Evolutionary conservation across 2,797 vertebrate genomes (phyloP).

Genomic region (Megaceryle alcyon): DNA sequence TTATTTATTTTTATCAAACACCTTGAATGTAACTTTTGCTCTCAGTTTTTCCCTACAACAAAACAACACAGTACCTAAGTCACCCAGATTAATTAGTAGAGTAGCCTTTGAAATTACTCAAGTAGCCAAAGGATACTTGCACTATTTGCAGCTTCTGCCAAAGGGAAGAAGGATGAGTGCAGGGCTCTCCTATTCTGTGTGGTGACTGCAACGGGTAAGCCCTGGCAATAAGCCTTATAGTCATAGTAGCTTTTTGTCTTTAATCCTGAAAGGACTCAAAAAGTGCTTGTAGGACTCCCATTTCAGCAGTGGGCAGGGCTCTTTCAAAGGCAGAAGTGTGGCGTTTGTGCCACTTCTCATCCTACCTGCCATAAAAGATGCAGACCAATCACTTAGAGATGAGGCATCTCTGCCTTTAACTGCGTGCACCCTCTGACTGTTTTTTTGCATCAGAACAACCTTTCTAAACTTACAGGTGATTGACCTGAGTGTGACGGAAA

Average conservation of each 20-base stretch:
- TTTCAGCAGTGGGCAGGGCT: not conserved
- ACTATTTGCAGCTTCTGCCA: not conserved
- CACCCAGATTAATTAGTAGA: not conserved
- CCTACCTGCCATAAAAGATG: not conserved
- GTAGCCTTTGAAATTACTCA: not conserved
- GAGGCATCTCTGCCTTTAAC: not conserved
- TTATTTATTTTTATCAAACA: not conserved
- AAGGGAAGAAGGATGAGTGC: not conserved
- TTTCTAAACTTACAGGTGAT: not conserved
- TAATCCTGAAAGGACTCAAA: not conserved
- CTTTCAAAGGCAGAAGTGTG: not conserved
- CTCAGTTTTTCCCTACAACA: not conserved
- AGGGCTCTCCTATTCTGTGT: not conserved
- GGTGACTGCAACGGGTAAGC: not conserved
- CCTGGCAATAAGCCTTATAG: fast-evolving
- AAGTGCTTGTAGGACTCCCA: not conserved
- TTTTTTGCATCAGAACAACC: not conserved
- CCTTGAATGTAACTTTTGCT: not conserved
- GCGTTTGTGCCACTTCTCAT: not conserved
- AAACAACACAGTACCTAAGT: not conserved
- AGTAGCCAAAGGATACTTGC: not conserved
- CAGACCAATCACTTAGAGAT: not conserved
- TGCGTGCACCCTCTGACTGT: not conserved
- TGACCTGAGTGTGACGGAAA: not conserved
- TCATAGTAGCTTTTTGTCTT: not conserved